These are phyloP conservation scores for Sebastes dallii DNA, from an alignment of 2,797 vertebrate species.

Conservation along the genomic window DNA sequence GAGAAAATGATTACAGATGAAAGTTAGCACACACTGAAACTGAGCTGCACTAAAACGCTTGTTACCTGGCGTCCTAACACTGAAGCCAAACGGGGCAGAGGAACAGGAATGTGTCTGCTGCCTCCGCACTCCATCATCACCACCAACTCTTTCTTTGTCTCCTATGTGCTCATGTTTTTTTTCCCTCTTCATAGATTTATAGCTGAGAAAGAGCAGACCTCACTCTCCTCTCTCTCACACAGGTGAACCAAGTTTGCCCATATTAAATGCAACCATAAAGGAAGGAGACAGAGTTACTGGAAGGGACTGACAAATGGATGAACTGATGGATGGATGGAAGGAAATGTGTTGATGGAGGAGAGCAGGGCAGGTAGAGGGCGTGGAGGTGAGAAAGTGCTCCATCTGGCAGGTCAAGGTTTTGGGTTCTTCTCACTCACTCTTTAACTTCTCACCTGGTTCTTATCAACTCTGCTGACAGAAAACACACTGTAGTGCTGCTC, in stretches of 20 bases:
- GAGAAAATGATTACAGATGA: conserved; percentile 43
- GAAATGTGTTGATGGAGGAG: conserved; percentile 7
- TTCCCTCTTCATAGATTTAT: conserved; percentile 38
- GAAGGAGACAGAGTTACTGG: neutral
- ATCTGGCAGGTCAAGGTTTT: conserved; percentile 59
- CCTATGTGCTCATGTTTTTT: conserved; percentile 13
- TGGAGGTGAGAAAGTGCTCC: conserved; percentile 22
- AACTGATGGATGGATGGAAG: conserved; percentile 9
- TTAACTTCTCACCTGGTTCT: conserved; percentile 46
- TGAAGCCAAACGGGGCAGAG: neutral
- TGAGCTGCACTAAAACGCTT: neutral
- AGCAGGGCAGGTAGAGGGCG: conserved; percentile 9
- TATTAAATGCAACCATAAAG: conserved; percentile 4
- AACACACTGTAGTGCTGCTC: conserved; percentile 13
- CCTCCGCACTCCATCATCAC: conserved; percentile 32
- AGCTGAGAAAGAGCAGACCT: conserved; percentile 55
- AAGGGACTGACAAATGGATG: neutral
- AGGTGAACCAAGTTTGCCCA: conserved; percentile 2
- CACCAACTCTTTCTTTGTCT: neutral
- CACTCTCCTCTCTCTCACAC: neutral
- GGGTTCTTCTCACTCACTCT: neutral
- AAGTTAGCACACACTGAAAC: neutral
- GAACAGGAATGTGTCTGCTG: neutral
- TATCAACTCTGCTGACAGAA: conserved; percentile 39
- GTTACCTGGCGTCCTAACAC: conserved; percentile 2